Evolutionary conservation across 2,888 invertebrate species (phyloP).

Genomic region (Liodrosophila aerea): DNA sequence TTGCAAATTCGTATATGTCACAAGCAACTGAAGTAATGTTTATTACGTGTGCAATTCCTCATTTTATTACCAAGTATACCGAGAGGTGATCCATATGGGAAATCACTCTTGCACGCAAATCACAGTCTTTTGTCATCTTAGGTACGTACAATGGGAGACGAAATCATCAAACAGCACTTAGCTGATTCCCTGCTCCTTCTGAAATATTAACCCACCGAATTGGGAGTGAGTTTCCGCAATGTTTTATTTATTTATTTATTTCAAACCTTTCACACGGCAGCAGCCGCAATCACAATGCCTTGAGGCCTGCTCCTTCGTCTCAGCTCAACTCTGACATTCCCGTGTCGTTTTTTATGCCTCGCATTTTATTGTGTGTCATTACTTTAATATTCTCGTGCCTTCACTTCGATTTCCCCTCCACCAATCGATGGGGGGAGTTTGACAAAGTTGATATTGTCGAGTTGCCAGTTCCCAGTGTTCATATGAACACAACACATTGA

Average conservation of each 20-base stretch:
- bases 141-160: conserved; percentile 6
- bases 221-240: conserved; percentile 18
- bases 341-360: conserved; percentile 40
- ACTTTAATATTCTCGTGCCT: conserved; percentile 55
- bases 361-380: conserved; percentile 62
- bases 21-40: conserved; percentile 29
- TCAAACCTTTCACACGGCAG: conserved; percentile 39
- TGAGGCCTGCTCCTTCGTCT: conserved; percentile 5
- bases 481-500: conserved; percentile 29
- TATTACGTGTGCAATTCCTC: conserved; percentile 39
- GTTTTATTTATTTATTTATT: conserved; percentile 49
- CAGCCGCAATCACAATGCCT: conserved; percentile 32
- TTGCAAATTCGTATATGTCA: conserved; percentile 16
- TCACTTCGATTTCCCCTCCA: conserved; percentile 42
- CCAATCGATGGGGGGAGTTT: conserved; percentile 24
- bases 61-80: conserved; percentile 37
- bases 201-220: conserved; percentile 12
- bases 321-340: conserved; percentile 58
- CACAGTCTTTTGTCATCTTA: conserved; percentile 30
- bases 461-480: conserved; percentile 27
- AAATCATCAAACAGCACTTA: conserved; percentile 43
- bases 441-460: neutral
- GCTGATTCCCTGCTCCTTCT: conserved; percentile 14
- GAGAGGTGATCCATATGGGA: conserved; percentile 19
- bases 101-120: conserved; percentile 32